Evolutionary conservation across 2,888 invertebrate species (phyloP).

Genomic region (Trichopria drosophilae): DNA sequence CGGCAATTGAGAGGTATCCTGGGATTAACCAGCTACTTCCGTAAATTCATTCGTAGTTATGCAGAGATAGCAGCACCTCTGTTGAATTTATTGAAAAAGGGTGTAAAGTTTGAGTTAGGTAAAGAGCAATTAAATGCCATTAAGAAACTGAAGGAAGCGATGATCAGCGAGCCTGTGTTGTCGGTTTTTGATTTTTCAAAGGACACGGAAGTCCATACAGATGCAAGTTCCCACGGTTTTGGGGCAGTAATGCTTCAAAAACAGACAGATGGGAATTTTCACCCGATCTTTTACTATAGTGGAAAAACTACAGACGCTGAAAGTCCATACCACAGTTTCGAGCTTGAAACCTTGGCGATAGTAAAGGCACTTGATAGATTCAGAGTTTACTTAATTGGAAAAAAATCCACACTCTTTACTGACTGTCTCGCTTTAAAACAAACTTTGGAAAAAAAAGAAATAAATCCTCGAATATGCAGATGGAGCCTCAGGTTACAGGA

Average conservation of each 20-base stretch:
- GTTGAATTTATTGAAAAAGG: slow-evolving; percentile 20
- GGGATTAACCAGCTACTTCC: slow-evolving; percentile 19
- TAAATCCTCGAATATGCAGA: background rate
- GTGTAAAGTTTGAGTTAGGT: slow-evolving; percentile 16
- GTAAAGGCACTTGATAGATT: slow-evolving; percentile 1
- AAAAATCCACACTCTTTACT: background rate
- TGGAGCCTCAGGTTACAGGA: background rate
- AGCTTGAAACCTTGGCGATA: slow-evolving; percentile 9
- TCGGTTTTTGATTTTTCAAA: slow-evolving; percentile 18
- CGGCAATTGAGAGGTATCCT: slow-evolving; percentile 23
- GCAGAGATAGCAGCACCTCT: slow-evolving; percentile 23
- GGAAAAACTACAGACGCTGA: background rate
- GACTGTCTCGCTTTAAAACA: slow-evolving; percentile 1
- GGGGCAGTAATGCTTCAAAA: slow-evolving; percentile 22
- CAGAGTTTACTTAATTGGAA: slow-evolving; percentile 4
- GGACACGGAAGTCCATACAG: slow-evolving; percentile 18
- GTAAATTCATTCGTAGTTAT: slow-evolving; percentile 20
- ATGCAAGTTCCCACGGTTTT: slow-evolving; percentile 3
- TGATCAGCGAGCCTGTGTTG: slow-evolving; percentile 23
- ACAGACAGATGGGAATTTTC: slow-evolving; percentile 11
- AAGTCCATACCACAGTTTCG: slow-evolving; percentile 9
- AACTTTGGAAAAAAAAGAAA: background rate
- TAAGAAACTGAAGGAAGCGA: slow-evolving; percentile 10
- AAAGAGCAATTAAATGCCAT: slow-evolving; percentile 16
- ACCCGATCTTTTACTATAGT: too few species aligned